These are phyloP conservation scores for Caenorhabditis tropicalis DNA, from an alignment of 1,140 invertebrate species.

Conservation along the genomic window DNA sequence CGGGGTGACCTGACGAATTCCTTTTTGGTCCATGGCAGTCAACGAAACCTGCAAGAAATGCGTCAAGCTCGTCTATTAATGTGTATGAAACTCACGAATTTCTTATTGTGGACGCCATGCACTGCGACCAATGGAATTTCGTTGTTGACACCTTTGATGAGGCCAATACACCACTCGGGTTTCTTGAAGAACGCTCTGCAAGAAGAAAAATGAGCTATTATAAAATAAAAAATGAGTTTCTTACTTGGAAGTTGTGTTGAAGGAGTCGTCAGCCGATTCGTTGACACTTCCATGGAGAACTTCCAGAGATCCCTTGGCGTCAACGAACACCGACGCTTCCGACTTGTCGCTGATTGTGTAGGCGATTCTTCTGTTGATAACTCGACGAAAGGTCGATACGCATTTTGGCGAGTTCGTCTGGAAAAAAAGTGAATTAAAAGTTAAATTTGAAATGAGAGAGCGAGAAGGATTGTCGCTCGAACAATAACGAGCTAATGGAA, in stretches of 20 bases:
- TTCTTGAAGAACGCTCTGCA: slow-evolving; percentile 8
- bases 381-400: no score
- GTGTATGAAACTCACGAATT: neutral
- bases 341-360: neutral
- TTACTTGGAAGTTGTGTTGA: neutral
- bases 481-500: no score
- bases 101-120: slow-evolving; percentile 4
- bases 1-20: neutral
- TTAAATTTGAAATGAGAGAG: no score
- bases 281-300: neutral
- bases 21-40: neutral
- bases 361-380: neutral
- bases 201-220: neutral
- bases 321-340: neutral
- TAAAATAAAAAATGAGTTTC: neutral
- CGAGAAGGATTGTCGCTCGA: no score
- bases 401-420: no score
- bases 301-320: neutral
- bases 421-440: no score
- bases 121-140: neutral
- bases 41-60: neutral
- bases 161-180: neutral
- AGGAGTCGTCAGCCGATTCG: neutral
- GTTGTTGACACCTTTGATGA: slow-evolving; percentile 13
- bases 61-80: no score